Evolutionary conservation across 2,888 invertebrate species (phyloP).

Genomic region (Acanthosoma haemorrhoidale): DNA sequence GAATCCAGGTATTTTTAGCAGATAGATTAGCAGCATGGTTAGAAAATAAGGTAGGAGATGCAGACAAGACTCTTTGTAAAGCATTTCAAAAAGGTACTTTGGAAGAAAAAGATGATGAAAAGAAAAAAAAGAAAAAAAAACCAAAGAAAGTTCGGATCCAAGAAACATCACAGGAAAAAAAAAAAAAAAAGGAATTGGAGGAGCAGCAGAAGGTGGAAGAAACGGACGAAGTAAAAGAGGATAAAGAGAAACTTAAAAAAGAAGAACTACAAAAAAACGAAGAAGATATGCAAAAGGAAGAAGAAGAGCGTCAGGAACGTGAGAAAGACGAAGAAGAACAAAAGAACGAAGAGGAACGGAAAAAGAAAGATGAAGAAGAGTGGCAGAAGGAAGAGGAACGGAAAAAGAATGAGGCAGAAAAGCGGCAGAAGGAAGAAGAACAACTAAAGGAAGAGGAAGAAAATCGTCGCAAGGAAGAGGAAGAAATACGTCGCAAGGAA

Average conservation of each 20-base stretch:
- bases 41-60: conserved; percentile 33
- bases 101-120: background rate
- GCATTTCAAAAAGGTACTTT: background rate
- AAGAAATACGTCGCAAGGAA: conserved; percentile 6
- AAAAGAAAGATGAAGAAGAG: background rate
- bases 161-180: background rate
- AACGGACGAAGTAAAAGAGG: background rate
- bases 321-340: background rate
- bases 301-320: background rate
- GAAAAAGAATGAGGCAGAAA: background rate
- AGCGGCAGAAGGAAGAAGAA: background rate
- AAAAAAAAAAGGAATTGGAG: background rate
- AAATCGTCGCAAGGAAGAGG: background rate
- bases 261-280: background rate
- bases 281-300: background rate
- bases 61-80: conserved; percentile 18
- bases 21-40: conserved; percentile 39
- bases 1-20: conserved; percentile 36
- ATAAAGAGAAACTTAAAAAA: background rate
- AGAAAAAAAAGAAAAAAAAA: background rate
- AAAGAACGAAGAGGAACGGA: background rate
- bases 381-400: background rate
- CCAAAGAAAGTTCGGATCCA: background rate
- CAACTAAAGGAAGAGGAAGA: conserved; percentile 2
- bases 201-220: background rate